Base-by-base conservation (phyloP, 2,113 vertebrate species). In the Recurvirostra avosetta region DNA sequence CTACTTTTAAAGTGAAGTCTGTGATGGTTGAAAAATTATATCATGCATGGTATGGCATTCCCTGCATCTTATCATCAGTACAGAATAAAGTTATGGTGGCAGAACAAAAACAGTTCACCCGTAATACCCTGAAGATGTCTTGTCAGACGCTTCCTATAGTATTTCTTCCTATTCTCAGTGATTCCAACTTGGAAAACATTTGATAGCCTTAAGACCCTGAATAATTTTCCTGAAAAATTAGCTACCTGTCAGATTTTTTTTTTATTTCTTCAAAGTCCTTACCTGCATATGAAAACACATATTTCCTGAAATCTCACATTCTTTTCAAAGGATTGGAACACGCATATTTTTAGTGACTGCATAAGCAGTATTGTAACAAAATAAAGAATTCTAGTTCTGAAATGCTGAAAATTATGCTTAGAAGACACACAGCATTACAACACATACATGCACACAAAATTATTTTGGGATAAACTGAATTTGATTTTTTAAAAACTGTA, bases 41-140 rank as follows among this genome's bases (percentile, higher is more conserved):
- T 12, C 25, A 59, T 68, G 8, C 32, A 40, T 0, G 0, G 8
- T 20, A 76, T 5, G 3, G 22, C 43, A 66, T 21, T 66, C 87
- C 45, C 55, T 56, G 30, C 45, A 65, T 58, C 16, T 84, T 70
- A 19, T 2, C 2, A 7, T 26, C 38, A 62, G 86, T 9, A 71
- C 8, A 50, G 25, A 68, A 32, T 59, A 70, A 66, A 58, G 15
- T n/a, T 29, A 15, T 4, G 5, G 38, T 36, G 15, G 25, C n/a
- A 84, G 26, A 86, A 77, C 3, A 67, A 47, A 40, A 78, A 66
- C 2, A 0, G 11, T 38, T 65, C 43, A 43, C 27, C 8, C 11
- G 13, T 6, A 49, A 5, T 63, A 63, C 11, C 17, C 21, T 61
- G 29, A 66, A 55, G 27, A 55, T 38, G 18, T 23, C 18, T 73